Percentiles rank a stretch among this genome's conserved stretches.
Conservation (phyloP, 2,797 vertebrate genomes). For the Alectoris magna region DNA sequence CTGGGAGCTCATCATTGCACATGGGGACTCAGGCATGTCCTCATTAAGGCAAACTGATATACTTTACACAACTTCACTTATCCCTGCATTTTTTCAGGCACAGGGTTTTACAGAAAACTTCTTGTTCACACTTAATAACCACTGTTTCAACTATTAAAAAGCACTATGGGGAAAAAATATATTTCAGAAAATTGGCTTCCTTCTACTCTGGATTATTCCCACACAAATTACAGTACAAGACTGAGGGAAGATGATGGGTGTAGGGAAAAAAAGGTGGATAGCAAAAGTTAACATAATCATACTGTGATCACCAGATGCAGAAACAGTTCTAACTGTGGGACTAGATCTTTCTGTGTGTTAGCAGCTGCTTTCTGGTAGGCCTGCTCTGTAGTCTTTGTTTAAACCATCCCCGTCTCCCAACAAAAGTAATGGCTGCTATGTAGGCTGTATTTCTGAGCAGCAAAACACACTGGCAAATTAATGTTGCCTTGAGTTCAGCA, state of each 20-base stretch:
- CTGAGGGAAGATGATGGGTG: not conserved
- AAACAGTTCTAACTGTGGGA: not conserved
- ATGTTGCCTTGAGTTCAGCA: not conserved
- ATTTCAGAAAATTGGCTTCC: not conserved
- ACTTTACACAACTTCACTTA: not conserved
- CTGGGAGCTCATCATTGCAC: not conserved
- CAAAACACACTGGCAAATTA: not conserved
- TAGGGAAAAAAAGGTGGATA: not conserved
- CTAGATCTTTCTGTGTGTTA: not conserved
- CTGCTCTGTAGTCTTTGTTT: not conserved
- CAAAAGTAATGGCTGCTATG: not conserved
- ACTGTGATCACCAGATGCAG: not conserved
- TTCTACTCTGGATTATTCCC: not conserved
- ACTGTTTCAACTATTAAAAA: not conserved
- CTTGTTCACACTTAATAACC: not conserved
- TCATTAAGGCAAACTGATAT: not conserved
- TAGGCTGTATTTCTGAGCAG: not conserved
- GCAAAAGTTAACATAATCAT: not conserved
- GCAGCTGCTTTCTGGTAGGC: not conserved
- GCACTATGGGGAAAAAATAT: fast-evolving
- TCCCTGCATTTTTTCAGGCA: not conserved
- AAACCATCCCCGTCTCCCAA: not conserved
- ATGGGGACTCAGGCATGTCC: not conserved
- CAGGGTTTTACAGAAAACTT: not conserved
- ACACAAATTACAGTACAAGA: not conserved